phyloP scores from a whole-genome alignment of 2,797 vertebrate genomes.

The Poeciliopsis infans region DNA sequence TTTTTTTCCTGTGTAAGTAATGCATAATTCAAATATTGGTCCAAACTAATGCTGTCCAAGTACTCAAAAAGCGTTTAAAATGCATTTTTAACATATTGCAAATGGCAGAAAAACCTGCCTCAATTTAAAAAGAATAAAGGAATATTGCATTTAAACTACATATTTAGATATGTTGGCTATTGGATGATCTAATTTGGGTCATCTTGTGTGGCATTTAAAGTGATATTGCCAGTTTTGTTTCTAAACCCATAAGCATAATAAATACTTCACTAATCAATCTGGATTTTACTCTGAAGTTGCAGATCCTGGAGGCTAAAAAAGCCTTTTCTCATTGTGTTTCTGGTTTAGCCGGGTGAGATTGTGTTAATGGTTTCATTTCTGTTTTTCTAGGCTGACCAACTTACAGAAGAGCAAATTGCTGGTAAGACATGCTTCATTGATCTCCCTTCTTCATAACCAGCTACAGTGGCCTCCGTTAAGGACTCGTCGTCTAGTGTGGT shows the following conservation, averaged over 20 bases:
- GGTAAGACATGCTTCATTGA: slow-evolving; percentile 85
- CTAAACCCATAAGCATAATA: background rate
- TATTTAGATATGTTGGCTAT: background rate
- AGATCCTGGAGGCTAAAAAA: background rate
- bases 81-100: background rate
- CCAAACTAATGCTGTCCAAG: background rate
- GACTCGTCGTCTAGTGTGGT: slow-evolving; percentile 60
- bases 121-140: background rate
- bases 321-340: background rate
- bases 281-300: background rate
- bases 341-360: background rate
- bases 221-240: background rate
- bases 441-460: slow-evolving; percentile 48
- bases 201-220: background rate
- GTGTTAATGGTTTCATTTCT: slow-evolving; percentile 39
- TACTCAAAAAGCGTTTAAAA: background rate
- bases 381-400: slow-evolving; percentile 94
- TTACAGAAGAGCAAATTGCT: slow-evolving; percentile 99
- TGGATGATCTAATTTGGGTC: background rate
- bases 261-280: background rate
- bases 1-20: background rate
- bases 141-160: background rate
- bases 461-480: slow-evolving; percentile 62
- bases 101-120: background rate
- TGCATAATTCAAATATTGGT: background rate